phyloP scores from a whole-genome alignment of 2,797 vertebrate genomes.

The Petrocephalus schoutedeni region DNA sequence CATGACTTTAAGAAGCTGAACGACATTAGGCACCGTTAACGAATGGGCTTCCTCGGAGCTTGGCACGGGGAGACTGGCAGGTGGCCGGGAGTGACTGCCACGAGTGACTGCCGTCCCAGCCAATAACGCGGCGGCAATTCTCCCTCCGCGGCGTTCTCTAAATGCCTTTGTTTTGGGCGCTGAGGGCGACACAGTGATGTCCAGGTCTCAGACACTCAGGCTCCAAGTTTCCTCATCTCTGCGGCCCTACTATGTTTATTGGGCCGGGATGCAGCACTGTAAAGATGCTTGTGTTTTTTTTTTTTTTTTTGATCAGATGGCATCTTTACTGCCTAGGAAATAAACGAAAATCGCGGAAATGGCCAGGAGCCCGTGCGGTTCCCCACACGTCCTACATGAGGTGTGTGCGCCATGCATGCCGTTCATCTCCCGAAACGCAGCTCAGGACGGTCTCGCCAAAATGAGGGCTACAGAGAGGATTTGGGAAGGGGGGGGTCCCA shows the following conservation, averaged over 20 bases:
- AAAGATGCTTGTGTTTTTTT: constrained; percentile 28
- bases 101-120: constrained; percentile 29
- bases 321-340: constrained; percentile 30
- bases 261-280: constrained; percentile 34
- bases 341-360: constrained; percentile 19
- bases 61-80: constrained; percentile 40
- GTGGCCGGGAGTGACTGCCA: constrained; percentile 37
- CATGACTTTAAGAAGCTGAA: constrained; percentile 25
- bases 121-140: constrained; percentile 27
- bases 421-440: background rate
- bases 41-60: constrained; percentile 31
- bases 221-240: constrained; percentile 17
- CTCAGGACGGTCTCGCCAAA: background rate
- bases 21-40: constrained; percentile 40
- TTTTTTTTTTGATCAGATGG: constrained; percentile 31
- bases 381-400: constrained; percentile 12
- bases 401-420: background rate
- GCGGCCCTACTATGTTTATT: constrained; percentile 37
- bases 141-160: background rate
- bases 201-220: constrained; percentile 27
- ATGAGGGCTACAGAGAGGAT: background rate
- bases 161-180: constrained; percentile 24
- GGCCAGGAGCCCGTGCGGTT: constrained; percentile 15
- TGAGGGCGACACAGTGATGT: constrained; percentile 5
- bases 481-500: background rate